Evolutionary conservation across 2,797 vertebrate species (phyloP), one percentile per base, ranked within the genome.

Genomic region (Todus mexicanus): DNA sequence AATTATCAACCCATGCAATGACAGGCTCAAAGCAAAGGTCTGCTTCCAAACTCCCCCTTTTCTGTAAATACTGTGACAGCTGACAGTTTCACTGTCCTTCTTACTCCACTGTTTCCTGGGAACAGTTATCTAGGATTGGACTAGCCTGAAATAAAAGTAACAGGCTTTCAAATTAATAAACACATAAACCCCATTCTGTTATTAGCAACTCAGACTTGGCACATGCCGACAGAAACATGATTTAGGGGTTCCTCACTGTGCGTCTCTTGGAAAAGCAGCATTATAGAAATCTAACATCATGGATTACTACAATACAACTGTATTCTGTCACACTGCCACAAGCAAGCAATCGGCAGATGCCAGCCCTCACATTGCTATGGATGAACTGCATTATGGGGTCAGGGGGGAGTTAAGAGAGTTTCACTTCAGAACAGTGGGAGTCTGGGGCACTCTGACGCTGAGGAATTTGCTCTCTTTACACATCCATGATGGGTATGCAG

Each of bases 351-450:
- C n/a, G 59, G 31, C 35, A 70, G 70, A 14, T 12, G 5, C 19
- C 59, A 75, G 54, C 43, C n/a, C n/a, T 51, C 6, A 0, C 1
- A 1, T 13, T 65, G 54, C 38, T 45, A 43, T 0, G 2, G 79
- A 54, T 40, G 31, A 87, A 15, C 42, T 2, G 0, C 15, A 29
- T 38, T 45, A 38, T 0, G 0, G 23, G 23, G 40, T 10, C 48
- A 50, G 48, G 48, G 48, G 26, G 26, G 26, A 25, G 48, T 26
- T 2, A 48, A 11, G 26, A 81, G 37, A 81, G 25, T 13, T 35
- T 81, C 60, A 14, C 4, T 69, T 59, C 21, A 75, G n/a, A 73
- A 54, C 26, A n/a, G 12, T 0, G 3, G 12, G 66, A 63, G 22
- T 48, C 13, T 51, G 56, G 18, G 47, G 40, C 42, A 37, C 53